Evolutionary conservation across 2,113 vertebrate genomes (phyloP).

Genomic region (Vidua chalybeata): DNA sequence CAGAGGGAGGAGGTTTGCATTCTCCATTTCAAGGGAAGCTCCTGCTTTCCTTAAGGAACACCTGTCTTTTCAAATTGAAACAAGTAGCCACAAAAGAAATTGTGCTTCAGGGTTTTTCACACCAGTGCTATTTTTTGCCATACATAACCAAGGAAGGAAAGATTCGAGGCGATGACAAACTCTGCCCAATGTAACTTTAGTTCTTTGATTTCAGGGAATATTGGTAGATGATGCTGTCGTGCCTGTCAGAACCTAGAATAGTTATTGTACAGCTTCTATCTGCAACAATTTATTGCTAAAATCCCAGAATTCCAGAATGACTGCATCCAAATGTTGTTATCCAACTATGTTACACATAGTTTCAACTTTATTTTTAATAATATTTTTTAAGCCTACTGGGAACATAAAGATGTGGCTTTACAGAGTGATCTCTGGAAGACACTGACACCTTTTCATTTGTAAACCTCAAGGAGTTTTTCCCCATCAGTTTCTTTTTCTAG

Average conservation of each 20-base stretch:
- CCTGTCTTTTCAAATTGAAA: neutral
- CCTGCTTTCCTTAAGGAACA: neutral
- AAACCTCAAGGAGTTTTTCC: neutral
- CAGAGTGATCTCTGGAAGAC: fast-evolving
- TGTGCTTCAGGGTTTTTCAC: neutral
- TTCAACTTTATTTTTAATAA: neutral
- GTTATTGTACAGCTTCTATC: neutral
- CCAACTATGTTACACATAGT: neutral
- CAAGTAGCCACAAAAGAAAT: neutral
- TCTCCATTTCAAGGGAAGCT: neutral
- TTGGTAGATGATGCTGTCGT: neutral
- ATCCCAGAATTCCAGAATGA: neutral
- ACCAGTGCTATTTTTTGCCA: neutral
- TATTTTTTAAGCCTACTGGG: neutral
- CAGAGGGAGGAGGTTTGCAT: neutral
- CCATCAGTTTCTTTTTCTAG: neutral
- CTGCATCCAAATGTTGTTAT: neutral
- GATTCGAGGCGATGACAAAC: neutral
- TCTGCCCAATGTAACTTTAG: neutral
- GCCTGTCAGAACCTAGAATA: neutral
- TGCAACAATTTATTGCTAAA: neutral
- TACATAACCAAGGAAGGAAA: neutral
- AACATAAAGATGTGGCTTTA: neutral
- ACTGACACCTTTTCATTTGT: neutral
- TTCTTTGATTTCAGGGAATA: neutral